Percentiles rank a stretch among this genome's conserved stretches.
Conservation (phyloP, 2,888 invertebrate species). For the Anthophora plumipes region DNA sequence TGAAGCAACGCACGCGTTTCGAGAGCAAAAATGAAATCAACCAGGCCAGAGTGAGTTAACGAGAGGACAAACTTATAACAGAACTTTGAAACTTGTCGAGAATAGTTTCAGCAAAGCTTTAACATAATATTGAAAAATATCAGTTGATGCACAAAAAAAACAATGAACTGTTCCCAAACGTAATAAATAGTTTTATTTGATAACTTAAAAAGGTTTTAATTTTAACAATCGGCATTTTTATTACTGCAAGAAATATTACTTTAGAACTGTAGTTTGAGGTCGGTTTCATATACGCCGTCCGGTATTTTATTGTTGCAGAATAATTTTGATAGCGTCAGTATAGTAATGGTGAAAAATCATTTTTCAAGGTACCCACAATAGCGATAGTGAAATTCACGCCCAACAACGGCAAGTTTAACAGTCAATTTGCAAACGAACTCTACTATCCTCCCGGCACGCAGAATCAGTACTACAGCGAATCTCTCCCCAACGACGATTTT, state of each 20-base stretch:
- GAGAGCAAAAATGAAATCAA: conserved; percentile 70
- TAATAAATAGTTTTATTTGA: no score
- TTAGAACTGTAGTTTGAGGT: no score
- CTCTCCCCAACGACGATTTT: conserved; percentile 25
- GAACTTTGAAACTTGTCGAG: no score
- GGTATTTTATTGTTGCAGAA: no score
- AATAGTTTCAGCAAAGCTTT: no score
- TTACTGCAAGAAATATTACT: no score
- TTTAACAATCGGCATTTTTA: no score
- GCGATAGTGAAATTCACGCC: conserved; percentile 93
- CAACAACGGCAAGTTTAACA: conserved; percentile 87
- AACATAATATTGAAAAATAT: no score
- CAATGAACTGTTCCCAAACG: no score
- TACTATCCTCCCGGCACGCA: conserved; percentile 88
- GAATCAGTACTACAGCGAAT: conserved; percentile 20
- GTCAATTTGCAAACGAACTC: conserved; percentile 92
- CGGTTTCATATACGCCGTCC: no score
- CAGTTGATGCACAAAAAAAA: no score
- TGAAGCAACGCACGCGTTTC: conserved; percentile 59
- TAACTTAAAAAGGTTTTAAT: no score
- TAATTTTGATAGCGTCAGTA: neutral
- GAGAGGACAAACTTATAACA: neutral
- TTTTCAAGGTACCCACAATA: conserved; percentile 87
- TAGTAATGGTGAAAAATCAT: neutral
- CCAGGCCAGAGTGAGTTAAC: conserved; percentile 45